A percentile compares a stretch with the other conserved stretches of the same genome.
Evolutionary conservation across 2,113 vertebrate species (phyloP).

Genomic region (Heliornis fulica): DNA sequence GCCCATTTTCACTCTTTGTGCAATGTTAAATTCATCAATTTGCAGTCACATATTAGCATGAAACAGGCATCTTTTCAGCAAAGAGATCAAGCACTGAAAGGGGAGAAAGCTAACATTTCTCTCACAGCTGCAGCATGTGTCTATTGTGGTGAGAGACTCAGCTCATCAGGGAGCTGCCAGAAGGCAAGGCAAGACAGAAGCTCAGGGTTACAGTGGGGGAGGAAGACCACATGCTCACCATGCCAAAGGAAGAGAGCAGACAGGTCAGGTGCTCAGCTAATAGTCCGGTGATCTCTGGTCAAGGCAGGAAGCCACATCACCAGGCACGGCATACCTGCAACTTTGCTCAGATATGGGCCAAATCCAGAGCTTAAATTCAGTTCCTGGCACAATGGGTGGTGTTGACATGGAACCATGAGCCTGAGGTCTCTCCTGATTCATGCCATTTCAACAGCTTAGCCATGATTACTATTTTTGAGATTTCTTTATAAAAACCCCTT

Average conservation of each 20-base stretch:
- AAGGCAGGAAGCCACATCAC: neutral
- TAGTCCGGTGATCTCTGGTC: neutral
- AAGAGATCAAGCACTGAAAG: neutral
- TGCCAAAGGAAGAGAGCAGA: neutral
- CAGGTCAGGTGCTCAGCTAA: neutral
- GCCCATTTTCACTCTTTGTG: neutral
- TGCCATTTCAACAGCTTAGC: neutral
- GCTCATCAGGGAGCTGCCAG: neutral
- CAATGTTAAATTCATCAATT: neutral
- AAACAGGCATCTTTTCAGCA: neutral
- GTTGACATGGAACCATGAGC: neutral
- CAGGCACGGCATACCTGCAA: neutral
- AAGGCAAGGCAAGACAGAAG: neutral
- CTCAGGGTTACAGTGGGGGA: neutral
- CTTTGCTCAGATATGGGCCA: neutral
- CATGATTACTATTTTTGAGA: neutral
- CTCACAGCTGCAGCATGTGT: neutral
- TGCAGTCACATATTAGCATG: neutral
- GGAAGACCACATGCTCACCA: neutral
- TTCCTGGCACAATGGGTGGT: neutral
- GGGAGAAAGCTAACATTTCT: neutral
- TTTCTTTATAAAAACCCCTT: neutral
- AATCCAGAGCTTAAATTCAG: neutral
- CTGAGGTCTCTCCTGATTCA: neutral
- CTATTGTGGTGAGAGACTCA: neutral